Base-by-base conservation (phyloP, 2,888 invertebrate genomes). In the Conops quadrifasciatus region DNA sequence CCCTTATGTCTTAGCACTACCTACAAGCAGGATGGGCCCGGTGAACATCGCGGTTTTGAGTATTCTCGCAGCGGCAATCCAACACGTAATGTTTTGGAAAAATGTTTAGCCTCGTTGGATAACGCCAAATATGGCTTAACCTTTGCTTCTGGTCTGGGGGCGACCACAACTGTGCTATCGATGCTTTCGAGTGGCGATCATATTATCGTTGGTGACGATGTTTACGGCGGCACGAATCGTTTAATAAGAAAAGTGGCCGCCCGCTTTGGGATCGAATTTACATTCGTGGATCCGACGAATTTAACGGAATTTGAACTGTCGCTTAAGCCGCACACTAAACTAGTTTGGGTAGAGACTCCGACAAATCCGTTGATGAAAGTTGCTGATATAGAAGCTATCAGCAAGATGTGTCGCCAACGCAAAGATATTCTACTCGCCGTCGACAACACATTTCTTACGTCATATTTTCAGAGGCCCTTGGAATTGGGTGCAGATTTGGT, bases 51-150 rank as follows among this genome's bases (percentile, higher is more conserved):
- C 79, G 93, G 94, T 65, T 98, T 88, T 85, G 97, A 97, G 78
- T 98, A 98, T 85, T 93, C 94, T 0, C 89, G 98, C 81, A 94
- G 95, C 82, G 97, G 96, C 49, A 99, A 99, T 87, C 98, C 99
- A 30, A 94, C 96, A 0, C 89, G 98, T 75, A 91, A 93, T 77
- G 92, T 93, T 28, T 87, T 98, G 71, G 97, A 99, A 87, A 89
- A 90, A 77, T 95, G 96, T 81, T 85, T 99, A 58, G 98, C 98
- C 2, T 90, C 94, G 0, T 85, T 98, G 72, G 99, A 99, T 82
- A 91, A 91, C 77, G 98, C 92, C 15, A 94, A 95, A 85, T 89
- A 95, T 86, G 95, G 92, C 75, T 80, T 94, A 30, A 87, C 91
- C 58, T 98, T 94, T 87, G 88, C 97, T 0, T 97, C 98, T 7